Evolutionary conservation across 2,113 vertebrate species (phyloP), one percentile per base, ranked within the genome.

Genomic region (Protobothrops flavoviridis): DNA sequence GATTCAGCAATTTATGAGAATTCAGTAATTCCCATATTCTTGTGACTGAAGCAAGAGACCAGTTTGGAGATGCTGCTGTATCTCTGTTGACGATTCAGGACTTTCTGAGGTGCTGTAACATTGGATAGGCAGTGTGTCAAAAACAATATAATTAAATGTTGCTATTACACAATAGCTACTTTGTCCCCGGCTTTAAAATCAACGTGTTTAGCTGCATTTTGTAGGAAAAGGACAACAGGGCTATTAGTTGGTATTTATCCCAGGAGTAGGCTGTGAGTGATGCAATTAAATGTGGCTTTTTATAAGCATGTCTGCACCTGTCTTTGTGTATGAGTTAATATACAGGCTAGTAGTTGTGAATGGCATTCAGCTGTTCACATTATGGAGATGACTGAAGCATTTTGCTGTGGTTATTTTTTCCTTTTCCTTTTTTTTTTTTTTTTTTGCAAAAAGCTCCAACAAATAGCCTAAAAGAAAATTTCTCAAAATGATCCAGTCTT

Each of bases 251-350:
- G 74, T 69, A 90, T 13, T 87, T 90, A 61, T 93, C 89, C 59
- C 74, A 43, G 56, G 88, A 64, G 53, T 29, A 64, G 92, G 23
- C 89, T 87, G 74, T 13, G 74, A 87, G n/a, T 26, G 74, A 64
- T 64, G 56, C 56, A 93, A 93, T 93, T 90, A 93, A 86, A 17
- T 29, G n/a, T 26, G 57, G 56, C 89, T 90, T 64, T 81, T 90
- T 43, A 15, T 55, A 87, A 90, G 89, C 89, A 87, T 87, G 92
- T 93, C 92, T 53, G 48, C 89, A 93, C 92, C 92, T 86, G 55
- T 93, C 92, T 93, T 53, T 61, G 55, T 87, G 74, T 43, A 59
- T 2, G 87, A 81, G 33, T 12, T 88, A 88, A 56, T 64, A 85
- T 45, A 56, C 26, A 56, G 88, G 91, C 23, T 86, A 33, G 56